Conservation (phyloP, 2,113 vertebrate species). For the Orientallactaga bullata region DNA sequence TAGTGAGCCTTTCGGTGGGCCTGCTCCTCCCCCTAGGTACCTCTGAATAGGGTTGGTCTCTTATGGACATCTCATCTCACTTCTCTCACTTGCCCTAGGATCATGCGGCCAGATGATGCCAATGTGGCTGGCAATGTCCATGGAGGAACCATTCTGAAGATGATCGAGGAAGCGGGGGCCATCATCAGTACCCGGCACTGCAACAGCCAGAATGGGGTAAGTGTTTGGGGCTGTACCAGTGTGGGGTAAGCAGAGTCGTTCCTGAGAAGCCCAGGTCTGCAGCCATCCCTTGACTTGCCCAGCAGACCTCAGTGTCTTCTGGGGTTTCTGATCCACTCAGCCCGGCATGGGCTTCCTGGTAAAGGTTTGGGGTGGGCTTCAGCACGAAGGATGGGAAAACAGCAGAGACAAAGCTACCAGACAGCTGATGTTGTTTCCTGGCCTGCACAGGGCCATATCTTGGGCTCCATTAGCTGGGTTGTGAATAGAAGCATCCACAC, state of each 20-base stretch:
- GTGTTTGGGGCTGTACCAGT: neutral
- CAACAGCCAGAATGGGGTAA: slow-evolving; percentile 92
- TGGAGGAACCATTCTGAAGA: slow-evolving; percentile 96
- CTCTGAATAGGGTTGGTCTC: fast-evolving
- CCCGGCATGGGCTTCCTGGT: neutral
- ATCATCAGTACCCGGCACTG: slow-evolving; percentile 97
- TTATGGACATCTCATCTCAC: neutral
- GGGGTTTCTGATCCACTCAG: neutral
- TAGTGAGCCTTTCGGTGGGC: fast-evolving
- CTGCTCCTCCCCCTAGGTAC: fast-evolving
- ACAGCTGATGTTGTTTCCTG: neutral
- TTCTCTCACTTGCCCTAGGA: slow-evolving; percentile 84
- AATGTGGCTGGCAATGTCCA: slow-evolving; percentile 96
- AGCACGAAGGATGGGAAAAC: neutral
- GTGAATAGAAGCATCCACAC: neutral
- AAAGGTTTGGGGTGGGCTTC: neutral
- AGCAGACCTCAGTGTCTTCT: fast-evolving
- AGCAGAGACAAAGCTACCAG: neutral
- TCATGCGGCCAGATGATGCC: slow-evolving; percentile 96
- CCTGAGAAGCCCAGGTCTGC: neutral
- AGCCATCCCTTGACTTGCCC: neutral
- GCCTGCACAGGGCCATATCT: neutral
- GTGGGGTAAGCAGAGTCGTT: neutral
- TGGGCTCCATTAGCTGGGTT: neutral
- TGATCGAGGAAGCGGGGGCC: slow-evolving; percentile 97